Percentiles rank a stretch among this genome's conserved stretches.
These are phyloP conservation scores for Apotomis betuletana DNA, from an alignment of 2,888 invertebrate species.

Conservation along the genomic window DNA sequence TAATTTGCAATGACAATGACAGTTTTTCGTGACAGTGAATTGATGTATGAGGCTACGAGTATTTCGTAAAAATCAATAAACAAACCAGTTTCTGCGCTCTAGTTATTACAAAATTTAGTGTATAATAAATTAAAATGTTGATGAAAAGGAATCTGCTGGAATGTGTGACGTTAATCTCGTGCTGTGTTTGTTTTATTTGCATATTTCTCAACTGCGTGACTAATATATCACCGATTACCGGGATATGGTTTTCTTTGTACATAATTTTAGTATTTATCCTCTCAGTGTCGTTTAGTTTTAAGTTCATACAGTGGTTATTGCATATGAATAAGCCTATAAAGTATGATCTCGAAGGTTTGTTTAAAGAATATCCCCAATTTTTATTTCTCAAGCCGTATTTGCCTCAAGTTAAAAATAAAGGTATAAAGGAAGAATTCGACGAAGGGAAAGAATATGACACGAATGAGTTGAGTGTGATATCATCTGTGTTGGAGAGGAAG, in stretches of 20 bases:
- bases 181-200: conserved; percentile 62
- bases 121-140: conserved; percentile 58
- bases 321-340: conserved; percentile 79
- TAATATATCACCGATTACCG: conserved; percentile 71
- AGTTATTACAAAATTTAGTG: conserved; percentile 32
- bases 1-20: neutral
- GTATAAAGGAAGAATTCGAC: conserved; percentile 33
- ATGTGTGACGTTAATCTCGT: conserved; percentile 62
- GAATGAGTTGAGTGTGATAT: conserved; percentile 75
- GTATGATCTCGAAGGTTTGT: conserved; percentile 66
- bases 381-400: conserved; percentile 54
- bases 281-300: conserved; percentile 78
- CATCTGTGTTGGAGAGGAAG: conserved; percentile 73
- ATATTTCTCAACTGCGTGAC: conserved; percentile 68
- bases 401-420: conserved; percentile 53
- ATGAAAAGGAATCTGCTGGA: conserved; percentile 71
- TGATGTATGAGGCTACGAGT: neutral
- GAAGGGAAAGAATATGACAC: conserved; percentile 73
- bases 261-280: conserved; percentile 67
- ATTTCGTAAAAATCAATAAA: conserved; percentile 41
- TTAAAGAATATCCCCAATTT: conserved; percentile 62
- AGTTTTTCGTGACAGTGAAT: neutral
- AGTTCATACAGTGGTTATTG: conserved; percentile 80
- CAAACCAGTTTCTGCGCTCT: conserved; percentile 40
- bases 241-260: conserved; percentile 76